phyloP scores from a whole-genome alignment of 2,888 invertebrate genomes.

The Julus scandinavius region DNA sequence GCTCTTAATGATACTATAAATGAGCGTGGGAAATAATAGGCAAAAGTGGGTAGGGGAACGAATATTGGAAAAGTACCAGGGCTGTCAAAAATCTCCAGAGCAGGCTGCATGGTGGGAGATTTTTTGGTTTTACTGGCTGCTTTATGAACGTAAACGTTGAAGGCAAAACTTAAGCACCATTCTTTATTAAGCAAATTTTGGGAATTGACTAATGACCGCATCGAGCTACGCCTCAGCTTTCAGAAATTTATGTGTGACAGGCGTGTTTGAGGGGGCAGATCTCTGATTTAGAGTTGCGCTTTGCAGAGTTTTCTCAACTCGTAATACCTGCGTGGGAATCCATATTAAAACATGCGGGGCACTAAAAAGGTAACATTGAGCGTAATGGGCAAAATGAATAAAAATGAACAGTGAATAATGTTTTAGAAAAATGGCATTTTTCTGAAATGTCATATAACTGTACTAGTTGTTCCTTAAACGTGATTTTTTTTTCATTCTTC shows the following conservation, averaged over 20 bases:
- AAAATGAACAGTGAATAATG: neutral
- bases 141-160: neutral
- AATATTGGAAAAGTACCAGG: neutral
- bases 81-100: neutral
- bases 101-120: neutral
- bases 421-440: no score
- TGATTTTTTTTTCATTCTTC: no score
- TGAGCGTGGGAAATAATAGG: neutral
- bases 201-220: neutral
- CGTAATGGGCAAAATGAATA: neutral
- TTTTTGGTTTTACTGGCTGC: neutral
- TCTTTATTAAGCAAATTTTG: constrained; percentile 1
- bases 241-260: neutral
- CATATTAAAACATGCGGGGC: neutral
- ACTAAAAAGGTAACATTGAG: neutral
- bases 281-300: neutral
- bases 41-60: neutral
- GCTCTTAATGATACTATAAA: neutral
- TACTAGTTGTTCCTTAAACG: no score
- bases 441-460: no score
- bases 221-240: neutral
- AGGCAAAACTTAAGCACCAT: neutral
- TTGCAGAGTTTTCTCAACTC: neutral
- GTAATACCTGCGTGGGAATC: neutral
- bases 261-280: neutral